These are phyloP conservation scores for Xyliphius kryptos DNA, from an alignment of 2,113 vertebrate genomes.

Conservation along the genomic window DNA sequence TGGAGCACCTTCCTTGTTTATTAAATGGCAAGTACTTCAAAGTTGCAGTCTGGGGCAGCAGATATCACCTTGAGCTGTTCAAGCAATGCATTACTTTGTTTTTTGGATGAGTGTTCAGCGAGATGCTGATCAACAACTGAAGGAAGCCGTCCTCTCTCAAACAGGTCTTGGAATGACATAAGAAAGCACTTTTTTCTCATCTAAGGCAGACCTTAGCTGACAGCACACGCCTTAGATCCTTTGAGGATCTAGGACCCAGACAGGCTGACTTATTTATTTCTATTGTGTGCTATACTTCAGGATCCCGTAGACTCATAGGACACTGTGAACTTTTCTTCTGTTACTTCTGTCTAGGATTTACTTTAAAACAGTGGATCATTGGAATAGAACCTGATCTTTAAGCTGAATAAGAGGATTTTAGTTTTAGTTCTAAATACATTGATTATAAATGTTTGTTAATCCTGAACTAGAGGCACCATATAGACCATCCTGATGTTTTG, in stretches of 20 bases:
- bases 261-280: slow-evolving; percentile 28
- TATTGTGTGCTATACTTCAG: no score
- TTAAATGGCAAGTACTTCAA: slow-evolving; percentile 20
- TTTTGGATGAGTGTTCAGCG: slow-evolving; percentile 7
- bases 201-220: slow-evolving; percentile 28
- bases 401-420: background rate
- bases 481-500: slow-evolving; percentile 50
- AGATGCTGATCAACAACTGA: slow-evolving; percentile 37
- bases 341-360: slow-evolving; percentile 4
- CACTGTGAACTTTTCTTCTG: no score
- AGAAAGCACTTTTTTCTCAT: slow-evolving; percentile 31
- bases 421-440: background rate
- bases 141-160: slow-evolving; percentile 9
- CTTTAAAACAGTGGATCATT: background rate
- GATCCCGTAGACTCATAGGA: no score
- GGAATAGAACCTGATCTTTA: background rate
- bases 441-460: no score
- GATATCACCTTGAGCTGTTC: slow-evolving; percentile 27
- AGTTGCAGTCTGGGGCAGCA: slow-evolving; percentile 7
- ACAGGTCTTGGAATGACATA: slow-evolving; percentile 28
- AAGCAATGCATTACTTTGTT: slow-evolving; percentile 17
- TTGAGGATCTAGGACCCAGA: no score
- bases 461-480: slow-evolving; percentile 26
- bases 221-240: slow-evolving; percentile 18
- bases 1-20: slow-evolving; percentile 19